A percentile compares a stretch with the other conserved stretches of the same genome.
Conservation (phyloP, 2,888 invertebrate species). For the Amphimallon solstitiale region DNA sequence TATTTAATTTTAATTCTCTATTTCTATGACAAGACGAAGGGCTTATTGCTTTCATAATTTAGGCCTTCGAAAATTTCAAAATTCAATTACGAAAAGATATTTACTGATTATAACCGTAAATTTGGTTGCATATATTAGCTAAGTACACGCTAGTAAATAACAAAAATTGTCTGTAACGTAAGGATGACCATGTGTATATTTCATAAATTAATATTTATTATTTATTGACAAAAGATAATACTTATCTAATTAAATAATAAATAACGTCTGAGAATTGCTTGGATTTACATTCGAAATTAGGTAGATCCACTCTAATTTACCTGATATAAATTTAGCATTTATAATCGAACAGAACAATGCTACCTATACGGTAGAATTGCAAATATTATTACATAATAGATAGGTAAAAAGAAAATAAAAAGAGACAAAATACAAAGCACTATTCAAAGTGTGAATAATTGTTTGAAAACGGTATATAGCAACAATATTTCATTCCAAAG, state of each 20-base stretch:
- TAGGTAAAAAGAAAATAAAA: conserved; percentile 14
- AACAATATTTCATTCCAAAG: conserved; percentile 20
- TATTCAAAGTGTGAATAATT: conserved; percentile 18
- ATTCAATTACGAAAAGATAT: too few species aligned
- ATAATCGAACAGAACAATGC: not conserved
- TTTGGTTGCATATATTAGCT: conserved; percentile 14
- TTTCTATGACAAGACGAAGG: too few species aligned
- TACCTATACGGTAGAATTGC: not conserved
- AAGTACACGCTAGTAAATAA: not conserved
- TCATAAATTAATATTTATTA: not conserved
- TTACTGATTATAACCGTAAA: not conserved
- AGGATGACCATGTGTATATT: too few species aligned
- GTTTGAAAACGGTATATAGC: conserved; percentile 4
- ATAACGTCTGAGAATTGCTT: too few species aligned
- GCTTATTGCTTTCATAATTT: too few species aligned
- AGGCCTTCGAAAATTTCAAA: too few species aligned
- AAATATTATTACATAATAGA: conserved; percentile 23
- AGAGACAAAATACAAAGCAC: conserved; percentile 11
- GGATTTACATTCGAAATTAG: too few species aligned
- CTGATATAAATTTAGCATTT: not conserved
- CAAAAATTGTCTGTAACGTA: not conserved
- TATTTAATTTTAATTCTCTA: too few species aligned
- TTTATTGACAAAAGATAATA: too few species aligned
- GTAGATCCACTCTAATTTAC: too few species aligned
- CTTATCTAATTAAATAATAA: too few species aligned